A percentile compares a stretch with the other conserved stretches of the same genome.
phyloP scores from a whole-genome alignment of 2,113 vertebrate genomes.

The Erythrolamprus reginae region DNA sequence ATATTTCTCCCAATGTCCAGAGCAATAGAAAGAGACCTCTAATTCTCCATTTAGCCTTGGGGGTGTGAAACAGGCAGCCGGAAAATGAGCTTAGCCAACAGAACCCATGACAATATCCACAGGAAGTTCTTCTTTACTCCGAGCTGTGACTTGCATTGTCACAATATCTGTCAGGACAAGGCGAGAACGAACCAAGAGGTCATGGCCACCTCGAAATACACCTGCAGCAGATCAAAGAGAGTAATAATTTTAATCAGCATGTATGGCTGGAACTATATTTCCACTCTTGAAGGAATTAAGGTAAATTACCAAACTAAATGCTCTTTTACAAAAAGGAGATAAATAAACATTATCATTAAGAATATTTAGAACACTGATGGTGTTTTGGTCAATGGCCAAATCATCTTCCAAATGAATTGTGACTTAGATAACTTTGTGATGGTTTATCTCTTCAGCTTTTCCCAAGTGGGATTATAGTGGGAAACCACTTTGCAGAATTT shows the following conservation, averaged over 20 bases:
- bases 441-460: not conserved
- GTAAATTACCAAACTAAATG: not conserved
- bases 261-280: not conserved
- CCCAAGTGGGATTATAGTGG: not conserved
- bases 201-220: slow-evolving; percentile 76
- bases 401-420: not conserved
- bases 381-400: not conserved
- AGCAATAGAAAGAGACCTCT: slow-evolving; percentile 10
- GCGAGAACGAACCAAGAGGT: slow-evolving; percentile 72
- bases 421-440: not conserved
- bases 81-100: slow-evolving; percentile 58
- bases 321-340: not conserved
- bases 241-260: not conserved
- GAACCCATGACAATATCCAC: slow-evolving; percentile 75
- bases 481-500: not conserved
- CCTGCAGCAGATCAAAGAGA: slow-evolving; percentile 50
- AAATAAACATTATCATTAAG: not conserved
- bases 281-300: not conserved
- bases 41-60: not conserved
- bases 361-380: not conserved
- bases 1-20: not conserved
- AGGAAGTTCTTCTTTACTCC: slow-evolving; percentile 71
- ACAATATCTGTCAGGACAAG: slow-evolving; percentile 74
- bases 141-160: slow-evolving; percentile 78
- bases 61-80: not conserved